These are phyloP conservation scores for Yponomeuta cagnagella DNA, from an alignment of 2,888 invertebrate genomes.

Conservation along the genomic window DNA sequence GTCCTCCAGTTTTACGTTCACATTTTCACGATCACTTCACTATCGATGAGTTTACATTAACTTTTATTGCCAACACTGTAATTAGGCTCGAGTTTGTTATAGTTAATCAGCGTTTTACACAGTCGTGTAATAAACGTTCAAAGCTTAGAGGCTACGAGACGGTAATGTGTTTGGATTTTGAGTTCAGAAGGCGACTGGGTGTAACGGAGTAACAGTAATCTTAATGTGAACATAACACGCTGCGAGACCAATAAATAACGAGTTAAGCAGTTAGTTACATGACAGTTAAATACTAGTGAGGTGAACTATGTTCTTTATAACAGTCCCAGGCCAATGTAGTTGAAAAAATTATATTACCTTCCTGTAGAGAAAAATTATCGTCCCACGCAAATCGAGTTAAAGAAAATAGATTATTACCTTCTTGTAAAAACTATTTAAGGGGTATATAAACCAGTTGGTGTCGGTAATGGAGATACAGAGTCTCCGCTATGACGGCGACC, in stretches of 20 bases:
- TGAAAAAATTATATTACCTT: too few species aligned
- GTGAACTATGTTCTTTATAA: too few species aligned
- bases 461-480: neutral
- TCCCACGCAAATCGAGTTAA: too few species aligned
- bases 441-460: neutral
- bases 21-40: slow-evolving; percentile 20
- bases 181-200: slow-evolving; percentile 20
- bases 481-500: slow-evolving; percentile 23
- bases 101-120: slow-evolving; percentile 42
- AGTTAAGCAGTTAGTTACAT: too few species aligned
- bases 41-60: slow-evolving; percentile 30
- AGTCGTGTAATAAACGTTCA: slow-evolving; percentile 48
- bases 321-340: too few species aligned
- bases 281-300: too few species aligned
- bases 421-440: neutral
- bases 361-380: too few species aligned
- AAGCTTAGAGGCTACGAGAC: slow-evolving; percentile 39
- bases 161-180: slow-evolving; percentile 63
- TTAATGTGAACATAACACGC: neutral
- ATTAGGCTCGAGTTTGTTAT: slow-evolving; percentile 33
- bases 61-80: slow-evolving; percentile 28
- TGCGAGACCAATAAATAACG: too few species aligned
- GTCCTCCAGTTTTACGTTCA: slow-evolving; percentile 17
- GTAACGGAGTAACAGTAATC: neutral
- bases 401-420: too few species aligned